phyloP scores from a whole-genome alignment of 1,140 invertebrate species.

The Cardiocondyla obscurior region DNA sequence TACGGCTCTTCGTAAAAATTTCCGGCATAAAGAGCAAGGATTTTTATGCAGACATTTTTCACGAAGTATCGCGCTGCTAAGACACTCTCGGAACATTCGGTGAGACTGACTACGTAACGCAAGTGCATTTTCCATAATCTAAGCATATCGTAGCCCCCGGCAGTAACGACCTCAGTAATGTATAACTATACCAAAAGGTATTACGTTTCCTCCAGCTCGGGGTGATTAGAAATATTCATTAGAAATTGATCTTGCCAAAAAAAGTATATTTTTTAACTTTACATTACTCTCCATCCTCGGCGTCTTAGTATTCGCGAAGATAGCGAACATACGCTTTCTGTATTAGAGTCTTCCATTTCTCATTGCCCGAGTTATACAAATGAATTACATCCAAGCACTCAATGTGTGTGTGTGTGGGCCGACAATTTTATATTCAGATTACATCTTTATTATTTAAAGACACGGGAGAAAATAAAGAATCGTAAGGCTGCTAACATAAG shows the following conservation, averaged over 20 bases:
- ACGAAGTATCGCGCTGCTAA: constrained; percentile 9
- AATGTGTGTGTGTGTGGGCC: background rate
- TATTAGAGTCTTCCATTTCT: background rate
- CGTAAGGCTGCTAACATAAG: too few relatives aligned
- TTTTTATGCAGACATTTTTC: constrained; percentile 44
- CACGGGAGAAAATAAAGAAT: background rate
- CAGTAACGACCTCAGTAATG: constrained; percentile 51
- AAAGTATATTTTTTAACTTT: too few relatives aligned
- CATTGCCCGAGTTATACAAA: constrained; percentile 8
- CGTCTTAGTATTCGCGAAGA: constrained; percentile 6
- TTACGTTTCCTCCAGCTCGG: constrained; percentile 50
- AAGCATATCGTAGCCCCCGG: constrained; percentile 49
- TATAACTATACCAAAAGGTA: constrained; percentile 55
- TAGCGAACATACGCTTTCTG: constrained; percentile 11
- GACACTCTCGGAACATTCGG: constrained; percentile 24
- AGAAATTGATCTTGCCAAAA: too few relatives aligned
- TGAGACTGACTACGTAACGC: constrained; percentile 42
- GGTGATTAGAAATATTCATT: too few relatives aligned
- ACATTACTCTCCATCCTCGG: constrained; percentile 65
- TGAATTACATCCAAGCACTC: constrained; percentile 3
- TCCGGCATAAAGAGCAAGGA: constrained; percentile 5
- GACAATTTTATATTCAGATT: background rate
- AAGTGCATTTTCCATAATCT: constrained; percentile 55
- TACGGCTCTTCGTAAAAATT: background rate
- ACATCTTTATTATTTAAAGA: background rate